Evolutionary conservation across 2,888 invertebrate genomes (phyloP).

Genomic region (Sericinus montela): DNA sequence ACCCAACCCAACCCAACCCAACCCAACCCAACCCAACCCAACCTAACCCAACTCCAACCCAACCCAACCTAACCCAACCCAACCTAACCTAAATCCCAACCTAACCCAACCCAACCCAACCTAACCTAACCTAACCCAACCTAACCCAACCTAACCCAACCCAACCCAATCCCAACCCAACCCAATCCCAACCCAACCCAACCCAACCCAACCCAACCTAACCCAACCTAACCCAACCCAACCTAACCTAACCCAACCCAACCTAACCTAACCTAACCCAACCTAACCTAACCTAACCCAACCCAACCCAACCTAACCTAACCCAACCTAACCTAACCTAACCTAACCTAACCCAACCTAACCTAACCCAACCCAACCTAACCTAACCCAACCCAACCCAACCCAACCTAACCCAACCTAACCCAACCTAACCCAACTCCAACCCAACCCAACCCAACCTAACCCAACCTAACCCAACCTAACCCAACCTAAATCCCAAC

Average conservation of each 20-base stretch:
- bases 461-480: constrained; percentile 3
- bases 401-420: constrained; percentile 16
- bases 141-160: constrained; percentile 15
- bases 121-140: constrained; percentile 13
- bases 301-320: too few species aligned
- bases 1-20: constrained; percentile 21
- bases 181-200: constrained; percentile 12
- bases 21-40: constrained; percentile 18
- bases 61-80: constrained; percentile 11
- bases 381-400: constrained; percentile 18
- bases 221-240: constrained; percentile 1
- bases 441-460: constrained; percentile 10
- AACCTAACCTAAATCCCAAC: constrained; percentile 13
- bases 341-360: constrained; percentile 15
- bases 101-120: constrained; percentile 11
- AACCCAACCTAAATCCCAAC: neutral
- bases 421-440: constrained; percentile 14
- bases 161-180: too few species aligned
- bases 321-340: neutral
- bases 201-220: constrained; percentile 14
- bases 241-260: neutral
- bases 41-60: too few species aligned
- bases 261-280: too few species aligned
- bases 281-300: too few species aligned
- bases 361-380: constrained; percentile 17